These are phyloP conservation scores for Heliocidaris tuberculata DNA, from an alignment of 35 echinoderm and acorn worm genomes.

Conservation along the genomic window DNA sequence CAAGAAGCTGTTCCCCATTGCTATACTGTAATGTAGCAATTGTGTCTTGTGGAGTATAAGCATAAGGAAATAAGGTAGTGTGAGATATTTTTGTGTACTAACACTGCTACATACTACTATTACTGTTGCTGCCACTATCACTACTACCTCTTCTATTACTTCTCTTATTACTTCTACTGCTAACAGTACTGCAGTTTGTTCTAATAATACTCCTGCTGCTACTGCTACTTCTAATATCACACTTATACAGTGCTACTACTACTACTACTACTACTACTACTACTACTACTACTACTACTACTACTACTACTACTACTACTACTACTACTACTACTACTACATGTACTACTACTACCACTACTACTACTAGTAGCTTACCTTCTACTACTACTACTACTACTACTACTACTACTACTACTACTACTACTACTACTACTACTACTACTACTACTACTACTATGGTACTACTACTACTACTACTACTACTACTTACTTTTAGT, in stretches of 20 bases:
- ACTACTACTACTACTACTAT: not conserved
- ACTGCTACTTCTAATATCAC: not conserved
- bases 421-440: not conserved
- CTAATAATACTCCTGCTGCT: not conserved
- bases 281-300: slow-evolving; percentile 10
- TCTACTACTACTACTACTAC: slow-evolving; percentile 5
- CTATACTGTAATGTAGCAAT: not conserved
- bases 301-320: slow-evolving; percentile 19
- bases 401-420: not conserved
- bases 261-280: slow-evolving; percentile 36
- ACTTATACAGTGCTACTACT: not conserved
- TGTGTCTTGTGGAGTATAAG: not conserved
- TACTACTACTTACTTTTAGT: not conserved
- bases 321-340: slow-evolving; percentile 25
- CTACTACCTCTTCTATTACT: not conserved
- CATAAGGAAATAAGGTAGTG: not conserved
- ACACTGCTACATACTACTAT: not conserved
- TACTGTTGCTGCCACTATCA: not conserved
- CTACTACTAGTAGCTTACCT: not conserved
- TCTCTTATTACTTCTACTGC: not conserved
- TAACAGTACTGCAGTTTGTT: not conserved
- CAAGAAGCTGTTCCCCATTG: not conserved
- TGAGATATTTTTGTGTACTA: not conserved
- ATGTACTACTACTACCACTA: not conserved
- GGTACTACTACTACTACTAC: not conserved